Evolutionary conservation across 2,797 vertebrate genomes (phyloP), one percentile per base, ranked within the genome.

Genomic region (Catamblyrhynchus diadema): DNA sequence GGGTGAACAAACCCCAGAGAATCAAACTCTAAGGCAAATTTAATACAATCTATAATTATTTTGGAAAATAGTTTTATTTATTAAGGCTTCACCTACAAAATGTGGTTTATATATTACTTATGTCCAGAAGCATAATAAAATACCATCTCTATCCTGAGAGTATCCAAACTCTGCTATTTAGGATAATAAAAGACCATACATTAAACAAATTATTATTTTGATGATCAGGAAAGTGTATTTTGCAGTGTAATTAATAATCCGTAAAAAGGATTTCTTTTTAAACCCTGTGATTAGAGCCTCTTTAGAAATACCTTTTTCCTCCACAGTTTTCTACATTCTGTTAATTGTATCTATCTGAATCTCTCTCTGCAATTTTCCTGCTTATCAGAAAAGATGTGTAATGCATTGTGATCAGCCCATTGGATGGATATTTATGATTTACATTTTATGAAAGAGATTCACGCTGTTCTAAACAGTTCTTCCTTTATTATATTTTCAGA

Each of bases 281-380:
- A 93, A 90, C 50, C 62, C 53, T 87, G 17, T 97, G 64, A 97
- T 97, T 96, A 96, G 1, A 85, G 5, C 23, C n/a, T 83, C n/a
- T 94, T 88, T 86, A 71, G 45, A 85, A 94, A 96, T 64, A 89
- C 35, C 65, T 84, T 54, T 79, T 41, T 16, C 4, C 7, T 57
- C 37, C 8, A 54, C 20, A 39, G 33, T 88, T 90, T 87, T 45
- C 59, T 79, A 16, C 9, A 21, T 87, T 94, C 30, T 78, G 53
- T 50, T 91, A 90, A 88, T 87, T 4, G 3, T 71, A 88, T 94
- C 73, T 53, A 81, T 96, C 37, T 87, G 41, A 83, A 96, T 77
- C 37, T 79, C 71, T 42, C 27, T 41, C 57, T 77, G 82, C 24
- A 74, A 88, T 95, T 96, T 94, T 93, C 51, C 64, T 81, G 37